A percentile compares a stretch with the other conserved stretches of the same genome.
Evolutionary conservation across 2,888 invertebrate genomes (phyloP).

Genomic region (Drosophila quinaria): DNA sequence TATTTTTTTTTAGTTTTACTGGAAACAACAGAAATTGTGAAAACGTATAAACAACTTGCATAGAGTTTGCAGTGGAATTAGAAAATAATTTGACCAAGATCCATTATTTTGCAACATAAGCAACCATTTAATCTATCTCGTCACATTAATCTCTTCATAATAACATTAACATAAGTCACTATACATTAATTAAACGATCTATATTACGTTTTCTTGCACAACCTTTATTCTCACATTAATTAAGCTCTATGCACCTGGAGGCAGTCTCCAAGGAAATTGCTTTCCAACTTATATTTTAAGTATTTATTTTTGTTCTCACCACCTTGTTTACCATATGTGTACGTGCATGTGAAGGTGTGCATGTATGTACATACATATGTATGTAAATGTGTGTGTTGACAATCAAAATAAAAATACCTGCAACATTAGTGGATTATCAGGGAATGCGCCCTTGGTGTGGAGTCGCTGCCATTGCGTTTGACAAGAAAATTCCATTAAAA

Average conservation of each 20-base stretch:
- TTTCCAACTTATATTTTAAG: not conserved
- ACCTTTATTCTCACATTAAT: not conserved
- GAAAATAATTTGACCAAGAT: too few species aligned
- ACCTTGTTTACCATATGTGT: constrained; percentile 10
- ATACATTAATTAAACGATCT: too few species aligned
- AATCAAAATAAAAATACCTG: constrained; percentile 48
- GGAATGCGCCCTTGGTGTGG: constrained; percentile 27
- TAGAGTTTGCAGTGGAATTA: too few species aligned
- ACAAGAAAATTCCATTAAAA: constrained; percentile 78
- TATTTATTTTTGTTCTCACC: not conserved
- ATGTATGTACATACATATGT: not conserved
- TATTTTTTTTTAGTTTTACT: too few species aligned
- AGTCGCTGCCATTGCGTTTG: constrained; percentile 62
- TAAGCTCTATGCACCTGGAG: too few species aligned
- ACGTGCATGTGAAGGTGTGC: constrained; percentile 1
- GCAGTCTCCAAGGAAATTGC: not conserved
- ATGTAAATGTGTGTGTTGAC: constrained; percentile 10
- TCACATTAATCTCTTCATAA: too few species aligned
- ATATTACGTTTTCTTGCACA: not conserved
- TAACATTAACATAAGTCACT: too few species aligned
- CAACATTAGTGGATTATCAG: constrained; percentile 69
- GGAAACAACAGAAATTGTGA: too few species aligned
- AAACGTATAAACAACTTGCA: too few species aligned
- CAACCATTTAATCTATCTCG: too few species aligned
- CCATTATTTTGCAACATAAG: too few species aligned